Base-by-base conservation (phyloP, 2,797 vertebrate genomes). In the Buphagus erythrorhynchus region DNA sequence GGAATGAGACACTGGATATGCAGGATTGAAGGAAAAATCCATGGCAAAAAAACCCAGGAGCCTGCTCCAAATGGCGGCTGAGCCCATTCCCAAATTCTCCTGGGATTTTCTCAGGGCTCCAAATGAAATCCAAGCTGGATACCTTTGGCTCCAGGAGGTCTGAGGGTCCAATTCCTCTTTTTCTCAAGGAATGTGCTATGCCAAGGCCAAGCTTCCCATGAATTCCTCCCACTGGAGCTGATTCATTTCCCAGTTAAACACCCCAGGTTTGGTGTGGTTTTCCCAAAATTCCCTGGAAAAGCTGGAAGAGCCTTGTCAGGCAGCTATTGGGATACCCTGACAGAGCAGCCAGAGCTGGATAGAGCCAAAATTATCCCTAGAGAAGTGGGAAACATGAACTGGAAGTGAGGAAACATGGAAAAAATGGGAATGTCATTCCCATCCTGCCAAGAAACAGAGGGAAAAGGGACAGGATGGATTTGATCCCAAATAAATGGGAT, bases 131-230 rank as follows among this genome's bases (percentile, higher is more conserved):
- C n/a, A 18, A 36, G 40, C 11, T 1, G 3, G 22, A 28, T 4
- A 6, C 4, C 29, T 51, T 42, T 0, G 0, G n/a, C 24, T 51
- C 14, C 0, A 1, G n/a, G 17, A 38, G 13, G 9, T 42, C 20
- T 74, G 33, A 52, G 14, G 14, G 17, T 43, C 52, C 13, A 12
- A 15, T 51, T 26, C 26, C 21, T 40, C 17, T 24, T 45, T 43
- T 48, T 17, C 31, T 16, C 11, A 10, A 51, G 59, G 0, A 42
- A 81, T 63, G 25, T 1, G 1, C 22, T 1, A 8, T 38, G 49
- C 40, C 2, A 2, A 45, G 42, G 42, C 46, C 5, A 3, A n/a
- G 24, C 29, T 73, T 69, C 55, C 29, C 5, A 2, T 28, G 25
- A 35, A 28, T 26, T 36, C 40, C 21, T 76, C 55, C 35, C 0